These are phyloP conservation scores for Drosophila mulleri DNA, from an alignment of 2,888 invertebrate genomes.

Conservation along the genomic window DNA sequence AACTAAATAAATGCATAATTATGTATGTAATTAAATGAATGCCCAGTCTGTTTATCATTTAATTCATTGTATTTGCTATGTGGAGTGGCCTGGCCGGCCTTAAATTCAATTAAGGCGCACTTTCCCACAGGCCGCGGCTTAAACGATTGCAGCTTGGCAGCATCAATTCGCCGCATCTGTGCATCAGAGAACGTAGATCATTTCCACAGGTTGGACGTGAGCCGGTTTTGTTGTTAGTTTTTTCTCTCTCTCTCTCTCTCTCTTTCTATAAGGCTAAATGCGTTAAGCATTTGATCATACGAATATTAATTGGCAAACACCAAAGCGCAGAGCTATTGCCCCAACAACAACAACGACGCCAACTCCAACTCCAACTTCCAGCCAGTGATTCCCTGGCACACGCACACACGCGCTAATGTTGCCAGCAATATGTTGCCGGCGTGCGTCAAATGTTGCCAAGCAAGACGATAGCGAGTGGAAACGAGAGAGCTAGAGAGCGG, in stretches of 20 bases:
- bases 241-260: conserved; percentile 7
- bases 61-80: conserved; percentile 9
- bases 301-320: conserved; percentile 81
- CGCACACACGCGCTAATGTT: conserved; percentile 63
- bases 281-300: conserved; percentile 81
- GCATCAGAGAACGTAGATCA: conserved; percentile 55
- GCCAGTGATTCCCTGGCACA: conserved; percentile 16
- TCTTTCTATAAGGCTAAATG: conserved; percentile 76
- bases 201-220: conserved; percentile 75
- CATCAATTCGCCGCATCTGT: conserved; percentile 11
- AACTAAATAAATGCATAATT: conserved; percentile 65
- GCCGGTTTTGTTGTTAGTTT: conserved; percentile 76
- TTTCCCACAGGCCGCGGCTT: conserved; percentile 65
- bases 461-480: conserved; percentile 43
- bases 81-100: conserved; percentile 32
- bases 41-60: conserved; percentile 40
- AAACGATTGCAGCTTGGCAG: conserved; percentile 22
- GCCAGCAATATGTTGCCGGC: conserved; percentile 68
- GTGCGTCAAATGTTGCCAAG: conserved; percentile 66
- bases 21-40: conserved; percentile 64
- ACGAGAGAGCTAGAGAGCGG: not conserved
- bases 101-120: conserved; percentile 73
- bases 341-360: conserved; percentile 37
- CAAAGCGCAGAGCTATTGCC: conserved; percentile 61
- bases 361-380: conserved; percentile 7